These are phyloP conservation scores for Diadromus collaris DNA, from an alignment of 2,888 invertebrate species.

Conservation along the genomic window DNA sequence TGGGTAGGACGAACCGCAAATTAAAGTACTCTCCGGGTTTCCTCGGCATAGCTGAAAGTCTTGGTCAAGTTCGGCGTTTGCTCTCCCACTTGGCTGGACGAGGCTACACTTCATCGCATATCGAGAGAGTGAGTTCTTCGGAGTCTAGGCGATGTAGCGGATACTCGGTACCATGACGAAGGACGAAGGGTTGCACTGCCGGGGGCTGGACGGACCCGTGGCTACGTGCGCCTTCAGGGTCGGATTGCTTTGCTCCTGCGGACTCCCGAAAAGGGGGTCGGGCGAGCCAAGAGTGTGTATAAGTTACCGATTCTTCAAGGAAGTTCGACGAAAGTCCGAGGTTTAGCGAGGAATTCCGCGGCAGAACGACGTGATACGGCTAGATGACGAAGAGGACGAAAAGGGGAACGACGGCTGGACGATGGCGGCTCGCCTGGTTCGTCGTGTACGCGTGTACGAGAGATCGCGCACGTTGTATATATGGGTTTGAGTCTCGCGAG, in stretches of 20 bases:
- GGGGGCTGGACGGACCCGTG: constrained; percentile 6
- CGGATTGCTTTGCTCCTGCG: constrained; percentile 3
- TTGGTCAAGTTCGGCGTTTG: constrained; percentile 50
- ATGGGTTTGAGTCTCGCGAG: constrained; percentile 70
- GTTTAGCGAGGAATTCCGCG: constrained; percentile 33
- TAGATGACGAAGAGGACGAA: background rate
- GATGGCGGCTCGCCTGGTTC: constrained; percentile 13
- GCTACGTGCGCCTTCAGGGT: background rate
- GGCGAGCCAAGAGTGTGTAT: constrained; percentile 40
- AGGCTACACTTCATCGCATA: constrained; percentile 26
- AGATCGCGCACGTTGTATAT: constrained; percentile 55
- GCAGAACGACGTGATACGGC: background rate
- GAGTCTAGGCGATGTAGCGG: constrained; percentile 32
- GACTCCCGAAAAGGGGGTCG: background rate
- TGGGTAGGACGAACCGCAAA: constrained; percentile 51
- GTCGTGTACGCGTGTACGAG: constrained; percentile 27
- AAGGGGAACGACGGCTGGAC: constrained; percentile 16
- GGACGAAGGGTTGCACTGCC: background rate
- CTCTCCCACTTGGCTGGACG: constrained; percentile 9
- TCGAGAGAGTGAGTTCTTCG: constrained; percentile 32
- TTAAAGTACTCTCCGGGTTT: constrained; percentile 48
- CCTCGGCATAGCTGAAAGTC: constrained; percentile 52
- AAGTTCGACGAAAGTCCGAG: constrained; percentile 71
- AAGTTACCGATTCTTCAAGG: constrained; percentile 71
- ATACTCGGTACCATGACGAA: constrained; percentile 25